phyloP scores from a whole-genome alignment of 1,140 invertebrate genomes.

The Aphaenogaster rudis region DNA sequence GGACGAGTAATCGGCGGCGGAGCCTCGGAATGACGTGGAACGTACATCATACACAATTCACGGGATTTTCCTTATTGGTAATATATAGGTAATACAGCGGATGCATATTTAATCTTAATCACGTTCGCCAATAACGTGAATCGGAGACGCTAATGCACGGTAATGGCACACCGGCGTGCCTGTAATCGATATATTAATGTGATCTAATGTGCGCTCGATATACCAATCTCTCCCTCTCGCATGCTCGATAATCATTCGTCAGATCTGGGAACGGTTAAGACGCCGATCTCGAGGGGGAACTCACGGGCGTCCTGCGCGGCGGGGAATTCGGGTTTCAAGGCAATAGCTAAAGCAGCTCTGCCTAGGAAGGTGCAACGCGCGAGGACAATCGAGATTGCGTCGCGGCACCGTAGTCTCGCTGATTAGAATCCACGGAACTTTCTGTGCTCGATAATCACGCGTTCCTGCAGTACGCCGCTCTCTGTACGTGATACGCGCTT shows the following conservation, averaged over 20 bases:
- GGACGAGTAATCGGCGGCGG: constrained; percentile 47
- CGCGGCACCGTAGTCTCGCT: constrained; percentile 29
- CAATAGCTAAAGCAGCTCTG: neutral
- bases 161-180: constrained; percentile 40
- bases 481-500: constrained; percentile 59
- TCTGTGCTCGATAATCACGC: constrained; percentile 61
- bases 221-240: constrained; percentile 25
- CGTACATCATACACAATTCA: constrained; percentile 26
- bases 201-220: constrained; percentile 31
- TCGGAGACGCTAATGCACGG: constrained; percentile 32
- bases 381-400: constrained; percentile 60
- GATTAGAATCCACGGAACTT: constrained; percentile 60
- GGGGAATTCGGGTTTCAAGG: neutral
- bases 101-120: constrained; percentile 70
- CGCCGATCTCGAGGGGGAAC: neutral
- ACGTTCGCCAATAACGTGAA: constrained; percentile 1
- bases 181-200: constrained; percentile 61
- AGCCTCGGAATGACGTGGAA: constrained; percentile 10
- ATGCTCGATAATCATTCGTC: constrained; percentile 30
- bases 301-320: neutral
- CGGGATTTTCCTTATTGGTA: constrained; percentile 38
- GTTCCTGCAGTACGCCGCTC: constrained; percentile 24
- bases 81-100: constrained; percentile 27
- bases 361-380: neutral
- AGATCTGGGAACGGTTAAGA: neutral